Evolutionary conservation across 2,797 vertebrate species (phyloP).

Genomic region (Euthynnus affinis): DNA sequence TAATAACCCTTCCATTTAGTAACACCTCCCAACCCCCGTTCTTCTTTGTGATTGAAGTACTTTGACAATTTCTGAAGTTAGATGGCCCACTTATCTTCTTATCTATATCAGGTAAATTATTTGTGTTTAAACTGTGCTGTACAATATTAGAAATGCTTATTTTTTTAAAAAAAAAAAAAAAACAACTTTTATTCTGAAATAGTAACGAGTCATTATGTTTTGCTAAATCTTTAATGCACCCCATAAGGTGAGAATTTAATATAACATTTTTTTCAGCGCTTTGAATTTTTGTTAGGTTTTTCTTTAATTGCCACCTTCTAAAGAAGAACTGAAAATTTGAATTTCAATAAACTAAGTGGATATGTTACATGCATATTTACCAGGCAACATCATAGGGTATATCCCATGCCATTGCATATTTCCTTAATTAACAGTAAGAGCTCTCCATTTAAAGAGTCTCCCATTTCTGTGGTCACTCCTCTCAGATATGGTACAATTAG

Average conservation of each 20-base stretch:
- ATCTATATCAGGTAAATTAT: slow-evolving; percentile 54
- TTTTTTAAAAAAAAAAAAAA: too few relatives aligned
- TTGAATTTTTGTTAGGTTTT: too few relatives aligned
- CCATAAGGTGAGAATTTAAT: slow-evolving; percentile 8
- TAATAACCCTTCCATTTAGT: slow-evolving; percentile 80
- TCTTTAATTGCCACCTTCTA: background rate
- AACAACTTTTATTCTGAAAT: background rate
- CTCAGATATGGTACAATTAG: slow-evolving; percentile 75
- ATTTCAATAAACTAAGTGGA: background rate
- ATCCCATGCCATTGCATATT: slow-evolving; percentile 47
- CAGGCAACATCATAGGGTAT: slow-evolving; percentile 33
- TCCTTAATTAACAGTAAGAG: slow-evolving; percentile 72
- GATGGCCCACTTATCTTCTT: slow-evolving; percentile 68
- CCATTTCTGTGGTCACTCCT: slow-evolving; percentile 66
- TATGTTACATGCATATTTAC: slow-evolving; percentile 7
- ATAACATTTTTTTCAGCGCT: too few relatives aligned
- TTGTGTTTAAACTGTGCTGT: slow-evolving; percentile 42
- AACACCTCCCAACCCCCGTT: slow-evolving; percentile 71
- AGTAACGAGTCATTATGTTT: background rate
- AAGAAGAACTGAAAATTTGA: background rate
- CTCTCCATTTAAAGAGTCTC: slow-evolving; percentile 72
- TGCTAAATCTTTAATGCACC: background rate
- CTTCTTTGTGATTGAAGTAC: slow-evolving; percentile 66
- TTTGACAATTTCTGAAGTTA: slow-evolving; percentile 68
- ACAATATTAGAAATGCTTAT: slow-evolving; percentile 22